Conservation (phyloP, 2,113 vertebrate species). For the Irena cyanogastra region DNA sequence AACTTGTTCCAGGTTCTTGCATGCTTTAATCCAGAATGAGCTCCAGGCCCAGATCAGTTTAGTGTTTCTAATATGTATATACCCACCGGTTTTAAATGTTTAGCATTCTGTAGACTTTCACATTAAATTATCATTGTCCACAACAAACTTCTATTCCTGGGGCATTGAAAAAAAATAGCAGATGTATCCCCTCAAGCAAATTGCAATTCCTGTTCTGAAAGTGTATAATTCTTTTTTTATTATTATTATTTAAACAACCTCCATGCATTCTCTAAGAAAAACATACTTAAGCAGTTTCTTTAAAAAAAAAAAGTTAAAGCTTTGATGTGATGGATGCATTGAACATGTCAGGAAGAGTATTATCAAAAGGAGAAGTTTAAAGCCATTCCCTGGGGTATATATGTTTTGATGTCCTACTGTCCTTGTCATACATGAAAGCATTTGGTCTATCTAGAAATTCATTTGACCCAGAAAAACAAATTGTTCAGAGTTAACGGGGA, state of each 20-base stretch:
- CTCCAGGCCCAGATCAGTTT: background rate
- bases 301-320: constrained; percentile 10
- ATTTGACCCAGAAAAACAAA: constrained; percentile 72
- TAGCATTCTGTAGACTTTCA: background rate
- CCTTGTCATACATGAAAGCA: constrained; percentile 70
- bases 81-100: background rate
- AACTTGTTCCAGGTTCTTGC: background rate
- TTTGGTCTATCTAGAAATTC: constrained; percentile 63
- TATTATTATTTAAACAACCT: constrained; percentile 48
- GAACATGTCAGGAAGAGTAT: constrained; percentile 69
- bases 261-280: constrained; percentile 53
- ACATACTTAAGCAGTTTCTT: constrained; percentile 39
- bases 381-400: constrained; percentile 54
- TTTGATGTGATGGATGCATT: constrained; percentile 70
- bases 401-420: constrained; percentile 68
- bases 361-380: constrained; percentile 71
- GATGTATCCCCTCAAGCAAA: constrained; percentile 47
- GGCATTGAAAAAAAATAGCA: constrained; percentile 21
- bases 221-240: background rate
- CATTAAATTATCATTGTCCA: background rate
- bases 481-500: constrained; percentile 36
- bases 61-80: background rate
- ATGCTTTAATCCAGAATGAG: background rate
- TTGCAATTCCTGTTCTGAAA: constrained; percentile 51
- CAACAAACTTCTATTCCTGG: background rate